Percentiles rank a stretch among this genome's conserved stretches.
These are phyloP conservation scores for Acanthisitta chloris DNA, from an alignment of 2,113 vertebrate genomes.

Conservation along the genomic window DNA sequence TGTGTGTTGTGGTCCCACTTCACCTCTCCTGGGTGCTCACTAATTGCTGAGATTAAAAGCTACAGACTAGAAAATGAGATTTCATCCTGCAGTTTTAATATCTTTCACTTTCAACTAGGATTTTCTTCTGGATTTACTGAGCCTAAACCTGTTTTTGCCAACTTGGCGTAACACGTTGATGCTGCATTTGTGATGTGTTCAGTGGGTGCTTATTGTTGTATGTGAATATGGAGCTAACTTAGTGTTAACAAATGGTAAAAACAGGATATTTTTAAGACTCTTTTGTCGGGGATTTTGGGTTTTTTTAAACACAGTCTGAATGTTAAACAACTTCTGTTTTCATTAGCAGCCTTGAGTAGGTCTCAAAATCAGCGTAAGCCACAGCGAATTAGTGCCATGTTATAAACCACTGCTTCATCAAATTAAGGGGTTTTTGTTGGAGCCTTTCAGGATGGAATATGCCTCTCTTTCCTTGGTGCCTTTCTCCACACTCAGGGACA, in stretches of 20 bases:
- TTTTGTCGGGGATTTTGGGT: background rate
- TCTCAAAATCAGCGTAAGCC: background rate
- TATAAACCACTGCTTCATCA: background rate
- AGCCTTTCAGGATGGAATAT: background rate
- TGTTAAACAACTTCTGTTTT: background rate
- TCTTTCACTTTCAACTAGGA: background rate
- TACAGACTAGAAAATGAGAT: background rate
- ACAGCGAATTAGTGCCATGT: background rate
- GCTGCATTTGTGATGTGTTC: background rate
- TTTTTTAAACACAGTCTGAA: background rate
- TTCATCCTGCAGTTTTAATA: background rate
- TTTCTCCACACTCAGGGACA: background rate
- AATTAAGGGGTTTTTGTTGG: background rate
- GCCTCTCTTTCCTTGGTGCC: background rate
- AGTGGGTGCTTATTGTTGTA: background rate
- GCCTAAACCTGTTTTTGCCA: background rate
- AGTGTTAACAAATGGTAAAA: background rate
- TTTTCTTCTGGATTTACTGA: background rate
- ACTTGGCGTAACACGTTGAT: rapidly evolving
- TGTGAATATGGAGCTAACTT: background rate
- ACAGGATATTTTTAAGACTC: too few species aligned
- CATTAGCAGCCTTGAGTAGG: background rate
- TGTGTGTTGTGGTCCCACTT: background rate
- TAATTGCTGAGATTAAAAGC: background rate
- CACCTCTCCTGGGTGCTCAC: background rate